Evolutionary conservation across 2,113 vertebrate species (phyloP).

Genomic region (Macaca fascicularis): DNA sequence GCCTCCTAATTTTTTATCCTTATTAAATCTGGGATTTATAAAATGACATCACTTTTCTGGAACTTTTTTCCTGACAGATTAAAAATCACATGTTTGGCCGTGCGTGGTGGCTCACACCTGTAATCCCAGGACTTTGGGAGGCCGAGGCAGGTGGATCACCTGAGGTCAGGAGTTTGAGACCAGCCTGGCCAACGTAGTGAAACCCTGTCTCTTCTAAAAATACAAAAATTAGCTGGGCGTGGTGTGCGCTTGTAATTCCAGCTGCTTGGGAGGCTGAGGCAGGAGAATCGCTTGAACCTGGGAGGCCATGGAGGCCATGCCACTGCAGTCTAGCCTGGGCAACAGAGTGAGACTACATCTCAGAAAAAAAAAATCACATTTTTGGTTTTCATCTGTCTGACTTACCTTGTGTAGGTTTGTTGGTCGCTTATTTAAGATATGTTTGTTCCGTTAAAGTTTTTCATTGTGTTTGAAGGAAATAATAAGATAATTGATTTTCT

Average conservation of each 20-base stretch:
- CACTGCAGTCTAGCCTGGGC: no score
- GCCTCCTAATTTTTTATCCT: not conserved
- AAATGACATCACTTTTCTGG: conserved; percentile 8
- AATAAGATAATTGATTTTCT: not conserved
- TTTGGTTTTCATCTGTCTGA: not conserved
- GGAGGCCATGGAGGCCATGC: no score
- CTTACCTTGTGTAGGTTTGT: not conserved
- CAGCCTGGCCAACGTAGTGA: not conserved
- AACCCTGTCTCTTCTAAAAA: not conserved
- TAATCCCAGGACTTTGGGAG: no score
- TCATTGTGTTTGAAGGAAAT: conserved; percentile 38
- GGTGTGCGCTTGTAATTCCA: not conserved
- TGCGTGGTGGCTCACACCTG: no score
- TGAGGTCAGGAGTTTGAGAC: not conserved
- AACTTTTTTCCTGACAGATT: not conserved
- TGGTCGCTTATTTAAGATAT: not conserved
- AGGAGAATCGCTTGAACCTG: not conserved
- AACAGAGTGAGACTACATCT: no score
- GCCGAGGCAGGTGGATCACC: no score
- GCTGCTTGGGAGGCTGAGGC: not conserved
- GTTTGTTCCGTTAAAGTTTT: not conserved
- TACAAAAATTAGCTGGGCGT: not conserved
- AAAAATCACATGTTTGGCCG: not conserved
- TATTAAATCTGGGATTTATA: not conserved
- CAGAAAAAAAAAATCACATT: no score